Evolutionary conservation across 2,888 invertebrate species (phyloP), one percentile per base, ranked within the genome.

Genomic region (Craniophora ligustri): DNA sequence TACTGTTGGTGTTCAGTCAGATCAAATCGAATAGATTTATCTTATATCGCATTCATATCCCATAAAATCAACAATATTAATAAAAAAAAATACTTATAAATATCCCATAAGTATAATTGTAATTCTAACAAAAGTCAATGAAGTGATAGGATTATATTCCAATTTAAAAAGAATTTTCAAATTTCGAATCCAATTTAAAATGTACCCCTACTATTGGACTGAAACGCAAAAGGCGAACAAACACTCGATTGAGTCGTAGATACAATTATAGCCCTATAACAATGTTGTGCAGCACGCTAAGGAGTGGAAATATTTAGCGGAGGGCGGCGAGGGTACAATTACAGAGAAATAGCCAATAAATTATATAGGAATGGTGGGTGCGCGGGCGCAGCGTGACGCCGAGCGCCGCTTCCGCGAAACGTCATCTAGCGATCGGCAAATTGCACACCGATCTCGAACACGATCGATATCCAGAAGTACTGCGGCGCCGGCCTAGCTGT

Each of bases 401-500:
- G 78, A 64, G 70, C 79, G 78, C 76, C 72, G 85, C 80, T 92
- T 92, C 92, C 87, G 82, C 87, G 92, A 92, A 92, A 79, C 85
- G 81, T 84, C 87, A 87, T 86, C 87, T 79, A 85, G 82, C 78
- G 81, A 82, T 84, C 75, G 76, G 86, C 82, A 91, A 91, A 90
- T 91, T 91, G 88, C 88, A 64, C 72, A 60, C 68, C 78, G 81
- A 88, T 88, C 86, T 72, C 71, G 63, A 75, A 81, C 91, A 91
- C 89, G 89, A 89, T 82, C 87, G 82, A 88, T 85, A 84, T 85
- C 80, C 47, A 26, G 47, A 62, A 58, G 42, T 48, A 55, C 55
- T 67, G 53, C 47, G 55, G 34, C 58, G 53, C 53, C 47, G 55
- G 34, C 58, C 49, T 60, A 66, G 59, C 72, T 48, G 62, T 46